Evolutionary conservation across 2,888 invertebrate species (phyloP).

Genomic region (Drosophila histrio): DNA sequence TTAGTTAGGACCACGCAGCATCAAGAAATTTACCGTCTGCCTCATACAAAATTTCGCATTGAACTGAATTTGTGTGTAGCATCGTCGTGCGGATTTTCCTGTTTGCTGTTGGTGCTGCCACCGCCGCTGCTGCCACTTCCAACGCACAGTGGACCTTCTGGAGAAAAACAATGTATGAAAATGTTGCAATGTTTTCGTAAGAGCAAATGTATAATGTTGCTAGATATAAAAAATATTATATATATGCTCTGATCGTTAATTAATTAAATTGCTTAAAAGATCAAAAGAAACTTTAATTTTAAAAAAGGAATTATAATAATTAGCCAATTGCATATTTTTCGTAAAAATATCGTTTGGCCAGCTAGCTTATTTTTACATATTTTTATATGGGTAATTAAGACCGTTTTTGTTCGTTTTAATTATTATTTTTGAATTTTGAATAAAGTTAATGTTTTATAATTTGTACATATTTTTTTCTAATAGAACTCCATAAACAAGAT

Average conservation of each 20-base stretch:
- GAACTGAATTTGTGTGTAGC: slow-evolving; percentile 74
- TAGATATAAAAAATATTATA: background rate
- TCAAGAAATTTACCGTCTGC: slow-evolving; percentile 63
- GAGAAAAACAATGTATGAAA: background rate
- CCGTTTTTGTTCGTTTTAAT: no score
- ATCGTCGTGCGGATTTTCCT: slow-evolving; percentile 79
- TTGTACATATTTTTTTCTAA: background rate
- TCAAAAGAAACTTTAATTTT: background rate
- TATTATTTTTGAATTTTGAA: no score
- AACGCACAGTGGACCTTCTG: slow-evolving; percentile 34
- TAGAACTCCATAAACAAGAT: background rate
- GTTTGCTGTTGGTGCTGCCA: slow-evolving; percentile 55
- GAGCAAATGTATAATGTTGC: background rate
- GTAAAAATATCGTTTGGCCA: no score
- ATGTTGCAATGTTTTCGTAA: background rate
- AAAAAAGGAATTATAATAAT: no score
- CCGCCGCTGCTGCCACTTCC: slow-evolving; percentile 29
- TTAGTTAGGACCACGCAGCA: slow-evolving; percentile 36
- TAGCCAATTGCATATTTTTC: no score
- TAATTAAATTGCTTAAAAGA: background rate
- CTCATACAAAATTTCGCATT: slow-evolving; percentile 75
- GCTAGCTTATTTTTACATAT: no score
- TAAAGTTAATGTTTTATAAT: no score
- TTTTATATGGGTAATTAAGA: no score
- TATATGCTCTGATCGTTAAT: background rate